A percentile compares a stretch with the other conserved stretches of the same genome.
Evolutionary conservation across 2,888 invertebrate species (phyloP).

Genomic region (Pandemis heparana): DNA sequence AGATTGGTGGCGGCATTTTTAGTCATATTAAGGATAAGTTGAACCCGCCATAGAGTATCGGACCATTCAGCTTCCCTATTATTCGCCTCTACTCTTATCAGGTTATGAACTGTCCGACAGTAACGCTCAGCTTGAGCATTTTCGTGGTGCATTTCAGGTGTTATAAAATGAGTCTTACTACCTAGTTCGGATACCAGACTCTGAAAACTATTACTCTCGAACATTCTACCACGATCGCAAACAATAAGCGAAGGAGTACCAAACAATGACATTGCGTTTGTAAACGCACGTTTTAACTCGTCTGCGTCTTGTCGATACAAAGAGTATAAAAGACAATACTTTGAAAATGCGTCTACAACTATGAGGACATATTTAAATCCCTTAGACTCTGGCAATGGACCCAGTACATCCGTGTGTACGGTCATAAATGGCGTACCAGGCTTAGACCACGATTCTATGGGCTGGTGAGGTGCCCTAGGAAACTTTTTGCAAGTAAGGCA

Average conservation of each 20-base stretch:
- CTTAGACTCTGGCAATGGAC: neutral
- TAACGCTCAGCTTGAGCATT: conserved; percentile 30
- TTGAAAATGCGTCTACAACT: conserved; percentile 48
- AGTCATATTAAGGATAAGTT: conserved; percentile 45
- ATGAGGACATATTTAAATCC: conserved; percentile 36
- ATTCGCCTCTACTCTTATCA: conserved; percentile 40
- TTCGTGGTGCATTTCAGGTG: conserved; percentile 26
- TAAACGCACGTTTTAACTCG: conserved; percentile 44
- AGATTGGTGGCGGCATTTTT: conserved; percentile 44
- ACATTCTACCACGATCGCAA: conserved; percentile 13
- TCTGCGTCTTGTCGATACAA: conserved; percentile 47
- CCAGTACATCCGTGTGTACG: neutral
- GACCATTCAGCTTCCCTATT: conserved; percentile 10
- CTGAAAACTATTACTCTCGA: conserved; percentile 14
- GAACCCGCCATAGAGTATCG: conserved; percentile 42
- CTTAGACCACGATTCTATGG: conserved; percentile 5
- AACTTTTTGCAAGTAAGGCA: conserved; percentile 4
- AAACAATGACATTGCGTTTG: conserved; percentile 14
- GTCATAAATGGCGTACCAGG: conserved; percentile 1
- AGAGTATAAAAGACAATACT: conserved; percentile 48
- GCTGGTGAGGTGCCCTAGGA: conserved; percentile 10
- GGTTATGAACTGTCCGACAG: conserved; percentile 36
- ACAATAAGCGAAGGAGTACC: conserved; percentile 27
- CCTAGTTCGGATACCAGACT: conserved; percentile 3
- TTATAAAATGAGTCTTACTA: conserved; percentile 5